Evolutionary conservation across 2,888 invertebrate genomes (phyloP), one percentile per base, ranked within the genome.

Genomic region (Cremastobaeus sp.): DNA sequence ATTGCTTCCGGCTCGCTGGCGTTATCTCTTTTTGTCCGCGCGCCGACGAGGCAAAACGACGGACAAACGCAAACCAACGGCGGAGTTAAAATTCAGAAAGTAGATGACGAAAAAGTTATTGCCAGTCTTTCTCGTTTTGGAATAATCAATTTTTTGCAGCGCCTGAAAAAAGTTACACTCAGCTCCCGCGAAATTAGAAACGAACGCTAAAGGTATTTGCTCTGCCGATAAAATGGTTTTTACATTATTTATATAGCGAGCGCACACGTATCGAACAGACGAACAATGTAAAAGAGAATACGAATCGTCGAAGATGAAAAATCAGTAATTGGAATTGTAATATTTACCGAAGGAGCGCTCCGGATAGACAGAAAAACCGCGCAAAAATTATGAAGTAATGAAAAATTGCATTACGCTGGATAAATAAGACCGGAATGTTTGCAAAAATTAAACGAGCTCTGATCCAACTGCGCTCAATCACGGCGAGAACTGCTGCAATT

Each of bases 181-280:
- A 12, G 21, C 21, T 17, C 18, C 8, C n/a, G 11, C 9, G 17
- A 47, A 60, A 60, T 47, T 32, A 60, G 30, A 57, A 37, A 41
- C 34, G 6, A 20, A 8, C 3, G 9, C 17, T n/a, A n/a, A n/a
- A n/a, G 18, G 3, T 66, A 17, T 66, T 65, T 65, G 17, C 30
- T 48, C 14, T 47, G 28, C 18, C 45, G 55, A 41, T 34, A 18
- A 8, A 66, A 57, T 12, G 32, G 48, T 54, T 48, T 48, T 48
- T 41, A 57, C 57, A 57, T 41, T 57, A 50, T 57, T 57, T 57
- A 41, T 57, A 48, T 21, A 50, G 41, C 21, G 57, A 65, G 25
- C 25, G 25, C n/a, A 35, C 35, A 64, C 43, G 52, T 41, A 32
- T 28, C 17, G 28, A 43, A 2, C 20, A 9, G 34, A 39, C 9